These are phyloP conservation scores for Eidolon dupreanum DNA, from an alignment of 2,797 vertebrate genomes.

Conservation along the genomic window DNA sequence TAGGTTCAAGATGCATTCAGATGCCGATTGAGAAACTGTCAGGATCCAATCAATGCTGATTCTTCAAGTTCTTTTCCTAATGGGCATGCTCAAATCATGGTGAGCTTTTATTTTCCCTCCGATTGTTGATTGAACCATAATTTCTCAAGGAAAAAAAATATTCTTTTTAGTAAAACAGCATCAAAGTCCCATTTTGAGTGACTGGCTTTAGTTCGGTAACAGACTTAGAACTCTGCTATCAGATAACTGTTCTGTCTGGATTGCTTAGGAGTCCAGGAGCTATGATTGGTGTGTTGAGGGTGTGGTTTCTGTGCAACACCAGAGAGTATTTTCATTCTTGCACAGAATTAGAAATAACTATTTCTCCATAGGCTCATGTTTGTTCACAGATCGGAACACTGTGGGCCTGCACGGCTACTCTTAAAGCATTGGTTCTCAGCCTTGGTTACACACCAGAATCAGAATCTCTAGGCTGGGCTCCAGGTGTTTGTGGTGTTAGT, in stretches of 20 bases:
- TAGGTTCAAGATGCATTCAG: slow-evolving; percentile 99
- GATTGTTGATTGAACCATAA: neutral
- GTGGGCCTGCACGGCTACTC: neutral
- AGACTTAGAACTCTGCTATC: neutral
- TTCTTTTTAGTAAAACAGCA: neutral
- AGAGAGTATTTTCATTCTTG: neutral
- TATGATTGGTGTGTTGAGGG: neutral
- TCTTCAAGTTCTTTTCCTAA: slow-evolving; percentile 99
- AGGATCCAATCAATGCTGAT: slow-evolving; percentile 97
- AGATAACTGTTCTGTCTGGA: neutral
- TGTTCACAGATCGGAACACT: neutral
- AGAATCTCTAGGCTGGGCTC: neutral
- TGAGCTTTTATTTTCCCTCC: slow-evolving; percentile 85
- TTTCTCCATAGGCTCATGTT: neutral
- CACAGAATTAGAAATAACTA: neutral
- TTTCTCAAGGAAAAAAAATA: neutral
- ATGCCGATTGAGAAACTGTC: slow-evolving; percentile 98
- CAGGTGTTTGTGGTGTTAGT: neutral
- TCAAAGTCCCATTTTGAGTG: neutral
- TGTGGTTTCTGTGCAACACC: neutral
- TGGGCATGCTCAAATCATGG: slow-evolving; percentile 99
- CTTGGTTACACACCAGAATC: neutral
- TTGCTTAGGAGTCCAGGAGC: neutral
- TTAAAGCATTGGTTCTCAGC: neutral
- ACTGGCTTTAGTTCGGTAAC: neutral